Conservation (phyloP, 2,888 invertebrate genomes). For the Tolmerus cingulatus region DNA sequence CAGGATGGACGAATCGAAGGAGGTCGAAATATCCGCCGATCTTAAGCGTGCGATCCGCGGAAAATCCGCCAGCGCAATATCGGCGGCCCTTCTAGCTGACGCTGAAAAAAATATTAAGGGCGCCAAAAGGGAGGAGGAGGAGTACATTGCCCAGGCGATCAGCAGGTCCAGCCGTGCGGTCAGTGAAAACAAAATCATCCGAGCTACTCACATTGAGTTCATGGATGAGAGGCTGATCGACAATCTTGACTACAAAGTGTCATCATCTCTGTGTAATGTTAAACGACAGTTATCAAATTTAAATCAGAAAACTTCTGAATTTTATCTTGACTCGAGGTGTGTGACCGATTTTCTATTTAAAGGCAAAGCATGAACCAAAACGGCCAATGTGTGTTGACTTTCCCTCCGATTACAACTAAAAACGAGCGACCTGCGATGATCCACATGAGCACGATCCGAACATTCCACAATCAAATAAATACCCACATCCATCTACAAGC, state of each 20-base stretch:
- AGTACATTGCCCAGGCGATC: constrained; percentile 57
- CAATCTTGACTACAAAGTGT: constrained; percentile 61
- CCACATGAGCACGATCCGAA: background rate
- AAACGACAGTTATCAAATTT: constrained; percentile 60
- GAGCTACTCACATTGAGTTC: constrained; percentile 59
- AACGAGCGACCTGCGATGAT: background rate
- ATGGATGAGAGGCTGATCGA: constrained; percentile 62
- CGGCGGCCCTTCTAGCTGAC: constrained; percentile 70
- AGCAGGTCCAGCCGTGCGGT: constrained; percentile 57
- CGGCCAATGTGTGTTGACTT: background rate
- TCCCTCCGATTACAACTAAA: background rate
- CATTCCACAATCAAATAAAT: background rate
- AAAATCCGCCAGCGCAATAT: constrained; percentile 79
- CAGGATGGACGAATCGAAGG: constrained; percentile 65
- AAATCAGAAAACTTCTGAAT: constrained; percentile 60
- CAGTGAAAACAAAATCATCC: constrained; percentile 55
- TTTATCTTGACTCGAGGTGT: constrained; percentile 63
- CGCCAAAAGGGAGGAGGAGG: constrained; percentile 58
- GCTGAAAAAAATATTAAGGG: constrained; percentile 64
- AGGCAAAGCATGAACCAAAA: constrained; percentile 1
- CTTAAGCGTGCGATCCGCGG: constrained; percentile 69
- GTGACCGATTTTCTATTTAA: constrained; percentile 49
- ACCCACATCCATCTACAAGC: background rate
- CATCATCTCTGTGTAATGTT: constrained; percentile 61
- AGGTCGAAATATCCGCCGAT: constrained; percentile 65